A percentile compares a stretch with the other conserved stretches of the same genome.
phyloP scores from a whole-genome alignment of 2,888 invertebrate species.

The Tetropium fuscum region DNA sequence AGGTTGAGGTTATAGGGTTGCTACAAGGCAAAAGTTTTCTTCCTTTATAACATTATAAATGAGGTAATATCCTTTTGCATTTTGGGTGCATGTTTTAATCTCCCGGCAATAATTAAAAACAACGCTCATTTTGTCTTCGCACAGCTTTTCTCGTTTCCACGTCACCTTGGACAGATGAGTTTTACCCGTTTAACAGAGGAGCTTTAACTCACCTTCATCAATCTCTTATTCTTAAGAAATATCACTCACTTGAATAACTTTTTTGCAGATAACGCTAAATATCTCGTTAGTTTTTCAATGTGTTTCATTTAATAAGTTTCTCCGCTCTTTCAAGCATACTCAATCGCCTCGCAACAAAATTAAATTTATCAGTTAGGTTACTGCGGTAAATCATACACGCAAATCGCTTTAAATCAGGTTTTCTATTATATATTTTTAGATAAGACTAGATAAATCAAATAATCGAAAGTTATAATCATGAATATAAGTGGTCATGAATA shows the following conservation, averaged over 20 bases:
- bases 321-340: too few species aligned
- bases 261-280: constrained; percentile 27
- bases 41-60: constrained; percentile 65
- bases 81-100: constrained; percentile 66
- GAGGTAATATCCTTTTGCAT: constrained; percentile 67
- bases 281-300: constrained; percentile 25
- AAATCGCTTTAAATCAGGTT: too few species aligned
- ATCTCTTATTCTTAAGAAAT: constrained; percentile 44
- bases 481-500: too few species aligned
- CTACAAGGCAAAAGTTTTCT: constrained; percentile 55
- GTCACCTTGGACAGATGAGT: constrained; percentile 49
- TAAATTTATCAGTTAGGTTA: too few species aligned
- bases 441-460: too few species aligned
- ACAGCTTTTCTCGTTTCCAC: constrained; percentile 53
- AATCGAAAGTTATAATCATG: too few species aligned
- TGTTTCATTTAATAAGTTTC: constrained; percentile 16
- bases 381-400: too few species aligned
- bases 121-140: constrained; percentile 64
- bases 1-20: constrained; percentile 50
- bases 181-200: constrained; percentile 40
- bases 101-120: constrained; percentile 67
- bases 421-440: too few species aligned
- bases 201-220: constrained; percentile 47
- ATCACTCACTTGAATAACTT: constrained; percentile 27
- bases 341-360: too few species aligned